Conservation (phyloP, 2,797 vertebrate genomes). For the Scomberomorus guttatus region DNA sequence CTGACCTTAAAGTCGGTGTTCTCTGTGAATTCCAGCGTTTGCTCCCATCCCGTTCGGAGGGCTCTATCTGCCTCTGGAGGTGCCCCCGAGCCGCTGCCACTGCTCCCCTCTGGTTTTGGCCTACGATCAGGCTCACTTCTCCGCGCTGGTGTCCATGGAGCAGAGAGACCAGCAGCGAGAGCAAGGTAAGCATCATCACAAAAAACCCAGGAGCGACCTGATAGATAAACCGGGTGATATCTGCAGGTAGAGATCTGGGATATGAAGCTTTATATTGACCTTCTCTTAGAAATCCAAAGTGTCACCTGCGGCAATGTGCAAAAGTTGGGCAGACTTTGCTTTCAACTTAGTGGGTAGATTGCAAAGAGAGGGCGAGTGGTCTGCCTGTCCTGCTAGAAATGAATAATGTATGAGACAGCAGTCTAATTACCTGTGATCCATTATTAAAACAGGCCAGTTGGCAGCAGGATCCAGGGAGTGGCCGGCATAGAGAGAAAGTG, state of each 20-base stretch:
- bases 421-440: conserved; percentile 82
- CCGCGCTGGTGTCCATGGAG: conserved; percentile 99
- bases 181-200: conserved; percentile 89
- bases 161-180: conserved; percentile 98
- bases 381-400: conserved; percentile 65
- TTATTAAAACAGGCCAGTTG: conserved; percentile 81
- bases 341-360: conserved; percentile 40
- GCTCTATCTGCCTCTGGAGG: conserved; percentile 97
- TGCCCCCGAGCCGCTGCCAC: conserved; percentile 96
- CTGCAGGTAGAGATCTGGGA: background rate
- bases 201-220: background rate
- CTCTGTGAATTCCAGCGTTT: conserved; percentile 87
- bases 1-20: background rate
- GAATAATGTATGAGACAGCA: conserved; percentile 79
- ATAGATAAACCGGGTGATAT: background rate
- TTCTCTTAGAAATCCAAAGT: conserved; percentile 17
- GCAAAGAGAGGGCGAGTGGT: conserved; percentile 49
- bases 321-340: conserved; percentile 43
- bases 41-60: conserved; percentile 98
- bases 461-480: conserved; percentile 60
- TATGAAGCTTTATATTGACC: conserved; percentile 17
- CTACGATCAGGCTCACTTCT: conserved; percentile 99
- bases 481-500: conserved; percentile 37
- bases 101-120: conserved; percentile 98
- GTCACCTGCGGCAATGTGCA: background rate